Evolutionary conservation across 2,797 vertebrate species (phyloP), one percentile per base, ranked within the genome.

Genomic region (Staurois parvus): DNA sequence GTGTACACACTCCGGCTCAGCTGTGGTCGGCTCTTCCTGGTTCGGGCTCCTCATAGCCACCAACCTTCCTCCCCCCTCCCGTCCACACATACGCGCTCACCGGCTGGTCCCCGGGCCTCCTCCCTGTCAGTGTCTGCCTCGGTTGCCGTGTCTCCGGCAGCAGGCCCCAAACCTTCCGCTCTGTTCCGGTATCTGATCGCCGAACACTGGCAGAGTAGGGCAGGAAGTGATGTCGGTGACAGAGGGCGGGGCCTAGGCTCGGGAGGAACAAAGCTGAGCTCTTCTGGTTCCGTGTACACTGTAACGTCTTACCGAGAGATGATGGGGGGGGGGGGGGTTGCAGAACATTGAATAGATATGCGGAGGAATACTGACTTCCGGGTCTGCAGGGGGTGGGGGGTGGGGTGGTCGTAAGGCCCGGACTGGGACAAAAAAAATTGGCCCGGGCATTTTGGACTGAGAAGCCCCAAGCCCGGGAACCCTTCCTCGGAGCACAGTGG

Each of bases 71-170:
- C 45, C 29, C 6, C 4, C 19, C 2, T 4, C 68, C 59, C 59
- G 10, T 30, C 0, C 2, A 21, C 8, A 37, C 34, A n/a, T 24
- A 40, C 72, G 4, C 4, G 72, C 83, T 84, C 83, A 84, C 83
- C 75, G 67, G 66, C 73, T 40, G 45, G n/a, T 78, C 74, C 80
- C 70, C 7, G 75, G 75, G 17, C 29, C 12, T 66, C 74, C 59
- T 26, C 72, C 17, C 72, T 37, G n/a, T n/a, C 74, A 70, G 30
- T 5, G 28, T 45, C 24, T 24, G 24, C 3, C 37, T 10, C 72
- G 40, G 15, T 74, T 13, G 6, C 37, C 24, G 72, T 19, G 28
- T 76, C 64, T 26, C 59, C 66, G 56, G 64, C 26, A 15, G 15
- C 17, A 69, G 82, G 9, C 48, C 42, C 42, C 48, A 3, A 1